Evolutionary conservation across 2,113 vertebrate genomes (phyloP), one percentile per base, ranked within the genome.

Genomic region (Percopsis transmontana): DNA sequence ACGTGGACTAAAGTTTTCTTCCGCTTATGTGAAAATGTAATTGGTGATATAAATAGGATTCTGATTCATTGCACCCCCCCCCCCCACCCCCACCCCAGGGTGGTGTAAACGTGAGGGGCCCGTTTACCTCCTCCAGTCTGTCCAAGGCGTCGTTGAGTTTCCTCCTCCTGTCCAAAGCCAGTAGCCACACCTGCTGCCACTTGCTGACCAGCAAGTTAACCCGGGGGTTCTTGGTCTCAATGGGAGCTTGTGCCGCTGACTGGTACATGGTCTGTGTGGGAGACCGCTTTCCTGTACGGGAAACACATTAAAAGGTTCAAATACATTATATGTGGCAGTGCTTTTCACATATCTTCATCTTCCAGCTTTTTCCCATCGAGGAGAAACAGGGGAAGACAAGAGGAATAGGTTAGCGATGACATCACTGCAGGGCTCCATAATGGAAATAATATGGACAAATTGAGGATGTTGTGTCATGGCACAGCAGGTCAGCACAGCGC

Each of bases 151-250:
- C 97, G 0, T 99, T 99, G 56, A 99, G 94, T 79, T 96, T 98
- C 82, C 96, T 92, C 73, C 97, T 91, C 27, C 97, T 89, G 81
- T 98, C 97, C 90, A 99, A 68, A 0, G 97, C 96, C n/a, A 99
- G 92, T 58, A 99, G 95, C 97, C 97, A 99, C 66, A 99, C 97
- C 58, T 99, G 97, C 80, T 99, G 97, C 97, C 97, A 99, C 82
- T 97, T 99, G 87, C 95, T 96, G 74, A 99, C 95, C 80, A 99
- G 81, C 74, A 98, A 91, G 86, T 99, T 98, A 5, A 96, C 94
- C 33, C 93, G 92, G 20, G 97, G 97, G 76, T 99, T 97, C 89
- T 98, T 99, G 50, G 95, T 98, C 88, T 99, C 96, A 0, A 98
- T 95, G 65, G 94, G 93, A 0, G 95, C 58, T 76, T 96, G 96